These are phyloP conservation scores for Nephrotoma appendiculata DNA, from an alignment of 2,888 invertebrate genomes.

Conservation along the genomic window DNA sequence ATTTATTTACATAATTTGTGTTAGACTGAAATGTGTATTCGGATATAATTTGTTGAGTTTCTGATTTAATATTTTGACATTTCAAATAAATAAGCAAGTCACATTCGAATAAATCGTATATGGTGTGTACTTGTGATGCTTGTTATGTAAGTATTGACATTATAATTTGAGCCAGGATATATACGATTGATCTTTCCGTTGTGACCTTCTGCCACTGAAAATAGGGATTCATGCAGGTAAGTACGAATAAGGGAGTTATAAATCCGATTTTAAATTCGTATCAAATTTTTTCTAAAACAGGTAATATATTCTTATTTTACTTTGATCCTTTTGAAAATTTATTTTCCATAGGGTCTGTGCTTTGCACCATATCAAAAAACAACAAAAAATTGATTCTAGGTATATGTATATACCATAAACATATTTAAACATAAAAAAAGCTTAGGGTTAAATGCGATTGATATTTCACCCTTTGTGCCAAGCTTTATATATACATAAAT, in stretches of 20 bases:
- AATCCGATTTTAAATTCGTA: background rate
- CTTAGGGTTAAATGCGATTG: background rate
- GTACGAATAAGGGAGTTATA: background rate
- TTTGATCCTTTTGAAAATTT: background rate
- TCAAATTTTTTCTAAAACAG: background rate
- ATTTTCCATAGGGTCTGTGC: background rate
- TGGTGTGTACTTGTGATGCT: background rate
- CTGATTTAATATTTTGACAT: background rate
- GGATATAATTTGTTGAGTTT: background rate
- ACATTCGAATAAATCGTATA: background rate
- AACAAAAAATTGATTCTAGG: background rate
- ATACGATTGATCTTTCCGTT: background rate
- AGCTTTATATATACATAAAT: background rate
- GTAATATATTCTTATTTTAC: background rate
- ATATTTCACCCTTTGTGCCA: background rate
- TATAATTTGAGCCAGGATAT: background rate
- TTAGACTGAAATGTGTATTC: background rate
- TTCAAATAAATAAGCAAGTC: background rate
- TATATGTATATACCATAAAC: background rate
- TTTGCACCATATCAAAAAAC: background rate
- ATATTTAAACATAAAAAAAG: background rate
- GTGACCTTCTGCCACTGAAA: background rate
- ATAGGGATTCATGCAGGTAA: background rate
- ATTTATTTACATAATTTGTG: background rate
- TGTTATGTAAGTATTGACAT: background rate